Evolutionary conservation across 2,113 vertebrate species (phyloP), one percentile per base, ranked within the genome.

Genomic region (Brachionichthys hirsutus): DNA sequence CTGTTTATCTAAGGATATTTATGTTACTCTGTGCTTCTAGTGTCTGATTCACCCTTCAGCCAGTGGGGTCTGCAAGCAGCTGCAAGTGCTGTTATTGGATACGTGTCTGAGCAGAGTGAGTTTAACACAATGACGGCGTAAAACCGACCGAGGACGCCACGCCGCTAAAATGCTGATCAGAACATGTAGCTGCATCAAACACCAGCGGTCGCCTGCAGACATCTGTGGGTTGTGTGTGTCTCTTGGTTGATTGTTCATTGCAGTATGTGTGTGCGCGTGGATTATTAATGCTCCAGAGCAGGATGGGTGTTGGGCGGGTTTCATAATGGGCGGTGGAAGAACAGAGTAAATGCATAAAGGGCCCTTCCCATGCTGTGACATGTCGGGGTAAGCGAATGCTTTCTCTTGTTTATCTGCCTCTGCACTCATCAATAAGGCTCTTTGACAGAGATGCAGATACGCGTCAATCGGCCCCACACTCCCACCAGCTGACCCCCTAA

Each of bases 1-100:
- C 65, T 75, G 78, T 82, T 82, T 83, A 78, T 83, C 72, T 77
- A 76, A 16, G 62, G 63, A 67, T 82, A 82, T 86, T 88, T 79
- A 77, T 70, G 60, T 70, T 55, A 41, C 72, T 50, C 52, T 34
- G 48, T 60, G 64, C 67, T 78, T 67, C 45, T 58, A 50, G 70
- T 10, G 57, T 77, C 66, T 72, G 64, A 65, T 59, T 70, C 58
- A 51, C 41, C 63, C 44, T 19, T 0, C 4, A 16, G 50, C 51
- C 22, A 24, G 56, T 38, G 54, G 66, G 53, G 54, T 54, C 63
- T 4, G 30, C 7, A 15, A 45, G 69, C 75, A 70, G 73, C 69
- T 70, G 60, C 8, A 5, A 48, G 36, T 22, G 9, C 44, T 41
- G 49, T 53, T 17, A 22, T 19, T 64, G 17, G 68, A 52, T 54